Base-by-base conservation (phyloP, 2,113 vertebrate species). In the Suncus etruscus region DNA sequence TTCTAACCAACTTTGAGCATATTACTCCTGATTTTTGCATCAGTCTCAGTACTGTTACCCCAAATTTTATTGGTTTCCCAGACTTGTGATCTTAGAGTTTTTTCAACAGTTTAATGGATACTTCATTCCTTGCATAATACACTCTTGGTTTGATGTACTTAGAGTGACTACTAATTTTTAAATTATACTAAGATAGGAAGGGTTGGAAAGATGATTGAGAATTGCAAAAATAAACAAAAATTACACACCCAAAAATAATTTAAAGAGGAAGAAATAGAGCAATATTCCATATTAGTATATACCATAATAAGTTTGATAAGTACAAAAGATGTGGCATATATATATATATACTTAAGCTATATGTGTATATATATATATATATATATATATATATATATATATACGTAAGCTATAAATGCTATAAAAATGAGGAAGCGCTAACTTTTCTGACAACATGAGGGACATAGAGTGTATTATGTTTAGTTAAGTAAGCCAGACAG, bases 141-240 rank as follows among this genome's bases (percentile, higher is more conserved):
- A 20, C 32, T 39, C 90, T 69, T 45, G 91, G 25, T 74, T 32
- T 66, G 58, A 83, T 11, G 61, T 29, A 72, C 3, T 8, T 50
- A 76, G 83, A 66, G 25, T 74, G 51, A 16, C 15, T 92, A 84
- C 39, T 81, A 2, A 83, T 58, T 90, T 50, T 47, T 70, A 24
- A 54, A 27, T 25, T 69, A 47, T 50, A 27, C 20, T 65, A 22
- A 39, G 12, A 31, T 83, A 45, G 61, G 63, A 74, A 79, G 27
- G 2, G 16, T 87, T 70, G 58, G 70, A 51, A 83, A 65, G 61
- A 45, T 80, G 82, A 58, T 31, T 39, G 83, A 66, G 4, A 73
- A 29, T 20, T 39, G 77, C 39, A 11, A 69, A 54, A 14, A 7
- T 69, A 48, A 75, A 73, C 25, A 75, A 54, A 29, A 86, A 54